phyloP scores from a whole-genome alignment of 2,888 invertebrate genomes.

The Tipula lateralis region DNA sequence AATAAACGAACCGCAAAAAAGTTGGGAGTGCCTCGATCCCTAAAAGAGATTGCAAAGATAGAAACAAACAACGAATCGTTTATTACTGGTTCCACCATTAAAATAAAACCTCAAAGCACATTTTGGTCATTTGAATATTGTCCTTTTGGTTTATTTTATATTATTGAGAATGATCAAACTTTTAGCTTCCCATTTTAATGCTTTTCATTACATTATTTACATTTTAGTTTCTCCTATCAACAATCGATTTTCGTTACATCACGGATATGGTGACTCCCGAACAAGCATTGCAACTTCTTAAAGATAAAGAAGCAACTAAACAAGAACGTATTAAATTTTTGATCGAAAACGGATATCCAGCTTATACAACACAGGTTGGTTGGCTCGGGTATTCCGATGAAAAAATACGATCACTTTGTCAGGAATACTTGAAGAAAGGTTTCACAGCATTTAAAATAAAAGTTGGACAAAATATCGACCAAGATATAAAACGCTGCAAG shows the following conservation, averaged over 20 bases:
- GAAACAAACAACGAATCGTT: too few species aligned
- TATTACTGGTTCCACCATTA: too few species aligned
- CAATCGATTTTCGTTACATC: conserved; percentile 81
- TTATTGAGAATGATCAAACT: too few species aligned
- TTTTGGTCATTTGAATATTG: too few species aligned
- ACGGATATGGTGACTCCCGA: conserved; percentile 76
- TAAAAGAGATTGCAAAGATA: too few species aligned
- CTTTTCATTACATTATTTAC: too few species aligned
- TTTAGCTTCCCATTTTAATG: too few species aligned
- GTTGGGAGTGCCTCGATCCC: too few species aligned
- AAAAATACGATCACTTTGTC: conserved; percentile 62
- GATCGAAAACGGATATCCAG: conserved; percentile 68
- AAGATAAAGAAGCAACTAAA: conserved; percentile 55
- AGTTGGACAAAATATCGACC: conserved; percentile 74
- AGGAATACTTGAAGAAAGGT: conserved; percentile 67
- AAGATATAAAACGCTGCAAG: conserved; percentile 68
- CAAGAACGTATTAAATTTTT: conserved; percentile 60
- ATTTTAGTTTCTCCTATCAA: conserved; percentile 58
- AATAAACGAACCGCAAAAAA: too few species aligned
- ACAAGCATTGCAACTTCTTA: conserved; percentile 70
- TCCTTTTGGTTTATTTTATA: too few species aligned
- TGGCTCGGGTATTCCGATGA: conserved; percentile 86
- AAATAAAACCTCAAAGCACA: too few species aligned
- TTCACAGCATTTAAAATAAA: conserved; percentile 84
- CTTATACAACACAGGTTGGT: conserved; percentile 74